Base-by-base conservation (phyloP, 2,797 vertebrate species). In the Acanthornis magna region DNA sequence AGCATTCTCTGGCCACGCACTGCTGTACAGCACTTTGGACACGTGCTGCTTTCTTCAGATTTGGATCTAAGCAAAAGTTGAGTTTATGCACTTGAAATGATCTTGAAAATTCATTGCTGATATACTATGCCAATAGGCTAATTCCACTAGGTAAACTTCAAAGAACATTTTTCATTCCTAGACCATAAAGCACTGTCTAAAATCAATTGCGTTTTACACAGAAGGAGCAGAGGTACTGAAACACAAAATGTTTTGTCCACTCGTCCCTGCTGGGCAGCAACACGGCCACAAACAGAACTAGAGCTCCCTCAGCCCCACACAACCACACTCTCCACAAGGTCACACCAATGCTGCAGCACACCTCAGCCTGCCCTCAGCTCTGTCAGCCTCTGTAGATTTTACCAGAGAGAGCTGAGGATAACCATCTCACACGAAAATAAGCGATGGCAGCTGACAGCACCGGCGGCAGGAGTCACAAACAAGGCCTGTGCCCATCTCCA, bases 1-100 rank as follows among this genome's bases (percentile, higher is more conserved):
- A 76, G 40, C 48, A 29, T 50, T 29, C 58, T 66, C 48, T 3
- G 1, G n/a, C 36, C 63, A 18, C 0, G 3, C 32, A 9, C 8
- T 65, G 53, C 23, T 12, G 32, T 15, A 26, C 11, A 73, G 70
- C 21, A 16, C 42, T 68, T 57, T 2, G 2, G n/a, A 77, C 57
- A 54, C 0, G 0, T 6, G 26, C 30, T 36, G 29, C 0, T 43
- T 79, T 66, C 61, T n/a, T 47, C 6, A 4, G 5, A 25, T 68
- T 48, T 68, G 27, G 30, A 58, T 42, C 53, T 18, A 71, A 74
- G 53, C 1, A 5, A 43, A 34, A 57, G 16, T 22, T 94, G n/a
- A 70, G 50, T 57, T 57, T 40, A 77, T 4, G 27, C 7, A 30
- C 11, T n/a, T 65, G 19, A 88, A 72, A 13, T 74, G 45, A 29